Base-by-base conservation (phyloP, 2,797 vertebrate species). In the Perodicticus potto region DNA sequence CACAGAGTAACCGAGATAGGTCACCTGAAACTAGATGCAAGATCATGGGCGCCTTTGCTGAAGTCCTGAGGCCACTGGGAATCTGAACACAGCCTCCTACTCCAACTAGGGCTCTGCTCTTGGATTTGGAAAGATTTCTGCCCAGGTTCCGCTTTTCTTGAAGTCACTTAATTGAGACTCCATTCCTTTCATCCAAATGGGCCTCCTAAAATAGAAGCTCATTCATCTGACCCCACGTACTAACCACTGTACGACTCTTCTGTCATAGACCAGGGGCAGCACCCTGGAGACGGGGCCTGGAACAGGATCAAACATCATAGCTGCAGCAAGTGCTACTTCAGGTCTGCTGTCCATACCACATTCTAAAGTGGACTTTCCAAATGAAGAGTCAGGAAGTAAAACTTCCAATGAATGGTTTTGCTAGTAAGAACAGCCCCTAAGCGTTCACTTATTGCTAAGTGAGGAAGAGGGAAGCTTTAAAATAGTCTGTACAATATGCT, bases 291-390 rank as follows among this genome's bases (percentile, higher is more conserved):
- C 1, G 29, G 49, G 53, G 43, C 63, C 72, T 45, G 45, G 34
- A 70, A 92, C 80, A 23, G 12, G 17, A 43, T 53, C 22, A 65
- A 45, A 25, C 67, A 32, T 23, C 40, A 25, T 34, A 90, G 17
- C 70, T 74, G 12, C 23, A 70, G 43, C 22, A 63, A 73, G 63
- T 63, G 19, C 57, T 90, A 43, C 83, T 65, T 63, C 73, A 80
- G 59, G 5, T 77, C 82, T 32, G 3, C 27, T 63, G n/a, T 40
- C 53, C 69, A 63, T 29, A n/a, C 8, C 25, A 59, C 89, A 29
- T 25, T 65, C 55, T 53, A 32, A 92, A 89, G 86, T 43, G 32
- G 22, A 57, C 61, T 89, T 95, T 89, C 81, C 43, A 77, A 72
- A 77, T 57, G 29, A 89, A 88, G 25, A 89, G 4, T 86, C 53